Percentiles rank a stretch among this genome's conserved stretches.
phyloP scores from a whole-genome alignment of 2,888 invertebrate species.

The Pilophorus perplexus region DNA sequence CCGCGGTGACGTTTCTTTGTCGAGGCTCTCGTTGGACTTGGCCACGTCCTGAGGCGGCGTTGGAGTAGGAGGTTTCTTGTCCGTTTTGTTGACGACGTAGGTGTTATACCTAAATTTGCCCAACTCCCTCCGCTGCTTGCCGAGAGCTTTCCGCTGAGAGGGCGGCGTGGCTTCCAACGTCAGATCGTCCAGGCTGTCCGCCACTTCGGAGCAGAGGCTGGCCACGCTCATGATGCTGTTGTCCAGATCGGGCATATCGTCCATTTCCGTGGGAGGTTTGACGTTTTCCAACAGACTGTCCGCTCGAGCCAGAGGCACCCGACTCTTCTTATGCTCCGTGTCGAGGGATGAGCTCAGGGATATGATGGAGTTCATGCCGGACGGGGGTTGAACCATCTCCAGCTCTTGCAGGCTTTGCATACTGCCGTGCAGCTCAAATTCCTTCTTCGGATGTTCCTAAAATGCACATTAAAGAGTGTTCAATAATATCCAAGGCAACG shows the following conservation, averaged over 20 bases:
- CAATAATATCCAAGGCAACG: too few relatives aligned
- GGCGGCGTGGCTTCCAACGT: slow-evolving; percentile 58
- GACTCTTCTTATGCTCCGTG: slow-evolving; percentile 39
- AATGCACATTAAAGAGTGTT: background rate
- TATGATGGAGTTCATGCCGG: slow-evolving; percentile 63
- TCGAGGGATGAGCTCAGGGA: slow-evolving; percentile 46
- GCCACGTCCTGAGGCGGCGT: slow-evolving; percentile 51
- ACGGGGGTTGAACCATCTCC: slow-evolving; percentile 80
- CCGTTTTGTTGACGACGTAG: slow-evolving; percentile 62
- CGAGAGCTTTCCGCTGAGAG: slow-evolving; percentile 67
- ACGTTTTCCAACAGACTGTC: slow-evolving; percentile 43
- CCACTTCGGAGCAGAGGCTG: slow-evolving; percentile 68
- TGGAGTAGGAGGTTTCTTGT: slow-evolving; percentile 44
- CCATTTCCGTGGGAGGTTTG: slow-evolving; percentile 44
- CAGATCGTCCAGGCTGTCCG: slow-evolving; percentile 56
- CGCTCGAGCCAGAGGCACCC: slow-evolving; percentile 8
- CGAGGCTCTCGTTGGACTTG: slow-evolving; percentile 48
- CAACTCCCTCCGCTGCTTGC: slow-evolving; percentile 72
- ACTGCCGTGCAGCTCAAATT: slow-evolving; percentile 42
- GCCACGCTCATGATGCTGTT: slow-evolving; percentile 81
- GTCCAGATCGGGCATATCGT: slow-evolving; percentile 65
- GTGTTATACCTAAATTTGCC: slow-evolving; percentile 70
- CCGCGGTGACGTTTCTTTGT: slow-evolving; percentile 22
- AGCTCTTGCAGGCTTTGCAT: slow-evolving; percentile 53
- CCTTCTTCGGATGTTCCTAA: slow-evolving; percentile 21